Evolutionary conservation across 92 coral and sea anemone genomes (phyloP).

Genomic region (Porites lobata): DNA sequence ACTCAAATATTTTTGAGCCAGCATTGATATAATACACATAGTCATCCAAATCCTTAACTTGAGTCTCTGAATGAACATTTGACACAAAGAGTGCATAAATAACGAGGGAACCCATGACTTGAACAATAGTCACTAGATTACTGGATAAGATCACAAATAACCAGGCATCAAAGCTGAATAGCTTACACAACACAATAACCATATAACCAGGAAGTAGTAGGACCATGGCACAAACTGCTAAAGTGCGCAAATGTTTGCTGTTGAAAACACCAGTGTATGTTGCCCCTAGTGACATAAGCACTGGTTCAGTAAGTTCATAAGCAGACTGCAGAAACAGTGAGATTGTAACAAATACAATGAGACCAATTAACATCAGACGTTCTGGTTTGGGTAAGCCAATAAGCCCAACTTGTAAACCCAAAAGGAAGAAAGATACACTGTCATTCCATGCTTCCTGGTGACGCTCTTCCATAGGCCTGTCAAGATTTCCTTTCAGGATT

Average conservation of each 20-base stretch:
- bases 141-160: conserved; percentile 90
- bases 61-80: conserved; percentile 74
- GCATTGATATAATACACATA: conserved; percentile 94
- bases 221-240: conserved; percentile 69
- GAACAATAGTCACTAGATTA: conserved; percentile 89
- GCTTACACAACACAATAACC: conserved; percentile 76
- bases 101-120: conserved; percentile 80
- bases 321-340: conserved; percentile 88
- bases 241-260: conserved; percentile 71
- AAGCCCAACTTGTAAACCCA: conserved; percentile 80
- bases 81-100: conserved; percentile 83
- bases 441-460: conserved; percentile 76
- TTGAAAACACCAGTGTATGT: conserved; percentile 77
- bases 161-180: conserved; percentile 90
- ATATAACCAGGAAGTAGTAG: conserved; percentile 77
- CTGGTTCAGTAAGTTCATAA: conserved; percentile 85
- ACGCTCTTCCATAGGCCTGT: conserved; percentile 59
- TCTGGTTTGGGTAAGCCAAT: conserved; percentile 68
- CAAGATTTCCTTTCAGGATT: conserved; percentile 56
- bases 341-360: conserved; percentile 86
- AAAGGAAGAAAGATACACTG: conserved; percentile 82
- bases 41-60: conserved; percentile 91
- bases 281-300: conserved; percentile 84
- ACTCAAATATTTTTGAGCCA: conserved; percentile 90
- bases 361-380: conserved; percentile 76